Base-by-base conservation (phyloP, 2,888 invertebrate species). In the Maniola hyperantus region DNA sequence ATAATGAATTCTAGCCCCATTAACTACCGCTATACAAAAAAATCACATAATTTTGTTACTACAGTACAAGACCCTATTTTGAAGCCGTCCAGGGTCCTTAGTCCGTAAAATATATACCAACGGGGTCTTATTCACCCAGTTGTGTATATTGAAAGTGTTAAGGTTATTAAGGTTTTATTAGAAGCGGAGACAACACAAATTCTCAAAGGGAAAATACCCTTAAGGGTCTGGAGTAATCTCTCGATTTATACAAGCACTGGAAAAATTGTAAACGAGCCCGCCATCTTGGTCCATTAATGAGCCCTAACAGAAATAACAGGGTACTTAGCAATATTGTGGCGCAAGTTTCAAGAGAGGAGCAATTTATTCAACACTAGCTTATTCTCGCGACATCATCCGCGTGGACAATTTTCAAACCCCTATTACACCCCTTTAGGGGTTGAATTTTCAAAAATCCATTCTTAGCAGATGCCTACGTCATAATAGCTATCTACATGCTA, bases 251-350 rank as follows among this genome's bases (percentile, higher is more conserved):
- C 46, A 54, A 54, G 59, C 53, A 10, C 54, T 55, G 54, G 55
- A 63, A 63, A 63, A 63, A 63, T 63, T 63, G 63, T 63, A 34
- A 63, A 55, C 63, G 63, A 20, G 44, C 54, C 33, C 34, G 54
- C 34, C 44, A 54, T 63, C 63, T 55, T 55, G 65, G 64, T 73
- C 76, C 81, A 81, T 86, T 84, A 85, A 81, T 81, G 80, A 81
- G 75, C 75, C 74, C 79, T 83, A 82, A 83, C 83, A 81, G 79
- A 85, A 85, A 87, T 85, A 79, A 79, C 78, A 72, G 77, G 81
- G 78, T 77, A 73, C 76, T 74, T 74, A 73, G 58, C 46, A 44
- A 73, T 69, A 44, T 60, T 11, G 15, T 73, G 79, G 82, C 63
- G 1, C 68, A 82, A 83, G 73, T 59, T 5, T 69, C n/a, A 65